phyloP scores from a whole-genome alignment of 2,113 vertebrate species.

The Sphyrna mokarran region DNA sequence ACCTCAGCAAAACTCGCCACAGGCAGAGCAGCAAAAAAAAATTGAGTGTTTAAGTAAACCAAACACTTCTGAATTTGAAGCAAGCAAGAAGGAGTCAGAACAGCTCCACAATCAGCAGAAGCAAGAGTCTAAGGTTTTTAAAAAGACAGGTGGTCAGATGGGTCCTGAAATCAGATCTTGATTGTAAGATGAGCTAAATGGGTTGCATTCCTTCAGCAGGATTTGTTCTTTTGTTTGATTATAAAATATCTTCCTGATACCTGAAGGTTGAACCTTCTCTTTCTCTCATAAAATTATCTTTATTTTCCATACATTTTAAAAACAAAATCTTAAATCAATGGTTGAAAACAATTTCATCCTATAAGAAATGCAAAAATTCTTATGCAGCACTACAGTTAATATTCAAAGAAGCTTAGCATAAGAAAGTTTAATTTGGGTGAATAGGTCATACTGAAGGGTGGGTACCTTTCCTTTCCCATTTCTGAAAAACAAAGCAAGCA shows the following conservation, averaged over 20 bases:
- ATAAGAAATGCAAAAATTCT: neutral
- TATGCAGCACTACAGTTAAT: neutral
- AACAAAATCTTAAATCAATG: neutral
- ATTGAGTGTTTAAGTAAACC: neutral
- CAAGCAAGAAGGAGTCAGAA: neutral
- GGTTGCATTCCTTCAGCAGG: neutral
- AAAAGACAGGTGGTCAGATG: neutral
- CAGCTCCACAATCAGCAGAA: neutral
- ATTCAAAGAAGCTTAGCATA: neutral
- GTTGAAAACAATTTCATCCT: neutral
- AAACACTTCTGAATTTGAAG: neutral
- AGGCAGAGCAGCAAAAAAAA: neutral
- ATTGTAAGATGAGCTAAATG: neutral
- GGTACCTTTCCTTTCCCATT: conserved; percentile 21
- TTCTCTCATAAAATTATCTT: neutral
- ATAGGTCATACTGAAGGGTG: conserved; percentile 16
- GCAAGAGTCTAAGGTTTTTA: neutral
- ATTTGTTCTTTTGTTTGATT: neutral
- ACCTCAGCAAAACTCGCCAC: neutral
- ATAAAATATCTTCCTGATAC: neutral
- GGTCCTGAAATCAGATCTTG: neutral
- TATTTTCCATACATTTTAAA: neutral
- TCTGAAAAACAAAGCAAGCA: conserved; percentile 29
- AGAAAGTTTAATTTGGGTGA: neutral
- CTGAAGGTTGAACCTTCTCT: neutral